Conservation (phyloP, 2,113 vertebrate species). For the Corythornis cristatus region DNA sequence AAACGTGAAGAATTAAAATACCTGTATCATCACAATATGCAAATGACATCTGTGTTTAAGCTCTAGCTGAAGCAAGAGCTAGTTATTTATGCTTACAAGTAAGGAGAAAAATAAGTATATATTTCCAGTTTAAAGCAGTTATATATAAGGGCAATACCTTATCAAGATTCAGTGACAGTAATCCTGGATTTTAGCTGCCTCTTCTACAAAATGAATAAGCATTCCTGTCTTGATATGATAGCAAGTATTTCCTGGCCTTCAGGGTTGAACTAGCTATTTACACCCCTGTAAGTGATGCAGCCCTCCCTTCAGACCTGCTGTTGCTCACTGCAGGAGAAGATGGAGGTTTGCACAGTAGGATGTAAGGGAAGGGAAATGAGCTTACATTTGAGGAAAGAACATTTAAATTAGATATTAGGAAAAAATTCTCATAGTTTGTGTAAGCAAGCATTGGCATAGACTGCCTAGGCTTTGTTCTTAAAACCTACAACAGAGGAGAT, state of each 20-base stretch:
- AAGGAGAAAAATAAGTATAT: background rate
- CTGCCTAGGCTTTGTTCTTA: conserved; percentile 7
- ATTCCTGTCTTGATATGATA: background rate
- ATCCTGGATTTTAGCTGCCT: background rate
- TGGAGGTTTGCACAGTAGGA: background rate
- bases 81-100: background rate
- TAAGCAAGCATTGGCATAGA: conserved; percentile 33
- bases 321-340: background rate
- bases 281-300: background rate
- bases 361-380: background rate
- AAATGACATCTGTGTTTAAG: background rate
- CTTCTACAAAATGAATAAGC: background rate
- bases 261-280: background rate
- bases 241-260: background rate
- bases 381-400: background rate
- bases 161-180: background rate
- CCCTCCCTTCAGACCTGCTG: background rate
- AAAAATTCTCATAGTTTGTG: background rate
- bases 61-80: background rate
- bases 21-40: background rate
- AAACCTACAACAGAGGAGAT: background rate
- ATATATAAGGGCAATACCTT: background rate
- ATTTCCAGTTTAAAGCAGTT: background rate
- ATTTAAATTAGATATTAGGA: background rate
- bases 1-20: background rate